Percentiles rank a stretch among this genome's conserved stretches.
Conservation (phyloP, 23 tunicate species). For the Styela clava region DNA sequence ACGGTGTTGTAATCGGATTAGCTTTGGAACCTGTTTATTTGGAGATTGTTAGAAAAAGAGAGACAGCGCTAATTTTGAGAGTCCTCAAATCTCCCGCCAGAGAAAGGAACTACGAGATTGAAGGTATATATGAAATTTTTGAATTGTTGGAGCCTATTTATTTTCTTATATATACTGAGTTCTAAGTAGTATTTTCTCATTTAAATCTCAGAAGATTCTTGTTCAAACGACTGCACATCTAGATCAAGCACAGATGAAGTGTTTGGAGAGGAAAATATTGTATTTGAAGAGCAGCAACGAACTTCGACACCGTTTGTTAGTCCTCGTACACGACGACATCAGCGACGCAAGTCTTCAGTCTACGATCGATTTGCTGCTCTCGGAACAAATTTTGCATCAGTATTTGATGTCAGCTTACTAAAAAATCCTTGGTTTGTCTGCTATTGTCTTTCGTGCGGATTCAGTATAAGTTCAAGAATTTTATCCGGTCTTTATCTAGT, state of each 20-base stretch:
- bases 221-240: neutral
- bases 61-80: neutral
- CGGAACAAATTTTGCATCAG: conserved; percentile 4
- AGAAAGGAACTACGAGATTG: neutral
- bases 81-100: neutral
- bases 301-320: neutral
- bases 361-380: conserved; percentile 14
- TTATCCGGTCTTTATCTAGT: conserved; percentile 31
- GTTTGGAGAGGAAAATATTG: neutral
- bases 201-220: neutral
- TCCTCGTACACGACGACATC: neutral
- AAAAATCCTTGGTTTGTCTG: conserved; percentile 12
- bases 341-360: conserved; percentile 13
- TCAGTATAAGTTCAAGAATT: conserved; percentile 14
- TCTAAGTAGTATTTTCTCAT: no score
- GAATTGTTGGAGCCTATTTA: neutral
- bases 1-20: conserved; percentile 14
- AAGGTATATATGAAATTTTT: neutral
- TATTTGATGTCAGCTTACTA: conserved; percentile 18
- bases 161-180: no score
- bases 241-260: neutral
- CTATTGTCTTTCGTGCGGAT: conserved; percentile 23
- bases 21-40: conserved; percentile 10
- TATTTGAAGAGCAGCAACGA: neutral
- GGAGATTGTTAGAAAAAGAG: conserved; percentile 5